Conservation (phyloP, 2,888 invertebrate species). For the Luperina testacea region DNA sequence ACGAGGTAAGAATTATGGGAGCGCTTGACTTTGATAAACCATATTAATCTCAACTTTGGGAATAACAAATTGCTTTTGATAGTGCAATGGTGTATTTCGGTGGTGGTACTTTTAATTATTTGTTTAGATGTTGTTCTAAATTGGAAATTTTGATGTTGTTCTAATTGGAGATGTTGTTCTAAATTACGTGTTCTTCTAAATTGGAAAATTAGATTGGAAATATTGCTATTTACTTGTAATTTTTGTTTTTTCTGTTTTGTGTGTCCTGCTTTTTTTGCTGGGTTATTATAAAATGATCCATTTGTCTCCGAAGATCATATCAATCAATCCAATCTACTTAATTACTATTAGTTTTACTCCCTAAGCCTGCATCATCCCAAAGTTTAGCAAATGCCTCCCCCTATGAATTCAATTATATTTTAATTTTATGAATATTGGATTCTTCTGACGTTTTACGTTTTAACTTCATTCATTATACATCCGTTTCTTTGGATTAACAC, state of each 20-base stretch:
- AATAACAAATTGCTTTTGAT: conserved; percentile 48
- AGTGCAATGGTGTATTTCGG: conserved; percentile 15
- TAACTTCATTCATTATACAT: too few relatives aligned
- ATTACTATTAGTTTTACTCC: not conserved
- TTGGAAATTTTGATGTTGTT: too few relatives aligned
- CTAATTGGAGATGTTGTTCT: too few relatives aligned
- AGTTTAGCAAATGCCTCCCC: not conserved
- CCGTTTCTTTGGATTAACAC: not conserved
- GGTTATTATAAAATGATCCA: not conserved
- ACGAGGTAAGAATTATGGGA: conserved; percentile 32
- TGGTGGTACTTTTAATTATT: conserved; percentile 20
- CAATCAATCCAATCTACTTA: not conserved
- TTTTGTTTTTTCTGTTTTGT: not conserved
- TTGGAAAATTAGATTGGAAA: not conserved
- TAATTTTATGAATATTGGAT: not conserved
- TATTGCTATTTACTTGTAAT: not conserved
- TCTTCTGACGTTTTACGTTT: not conserved
- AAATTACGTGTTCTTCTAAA: not conserved
- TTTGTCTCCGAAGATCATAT: not conserved
- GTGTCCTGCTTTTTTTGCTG: not conserved
- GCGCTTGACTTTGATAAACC: conserved; percentile 43
- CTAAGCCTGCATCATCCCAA: not conserved
- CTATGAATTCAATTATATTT: not conserved
- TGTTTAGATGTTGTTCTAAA: not conserved
- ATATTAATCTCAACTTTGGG: conserved; percentile 48